Conservation (phyloP, 2,797 vertebrate genomes). For the Benthosema pterotum region DNA sequence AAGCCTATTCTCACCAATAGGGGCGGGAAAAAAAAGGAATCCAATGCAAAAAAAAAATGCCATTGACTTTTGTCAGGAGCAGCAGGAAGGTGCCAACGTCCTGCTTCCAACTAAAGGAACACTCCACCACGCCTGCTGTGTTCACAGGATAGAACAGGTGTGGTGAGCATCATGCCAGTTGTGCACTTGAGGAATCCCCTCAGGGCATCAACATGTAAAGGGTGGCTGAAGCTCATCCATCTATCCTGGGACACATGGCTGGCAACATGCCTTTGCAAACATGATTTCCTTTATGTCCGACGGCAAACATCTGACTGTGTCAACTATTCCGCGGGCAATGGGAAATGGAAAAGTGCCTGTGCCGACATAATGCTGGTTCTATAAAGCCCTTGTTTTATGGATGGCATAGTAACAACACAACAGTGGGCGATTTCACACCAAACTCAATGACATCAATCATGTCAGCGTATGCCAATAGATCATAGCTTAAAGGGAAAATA, state of each 20-base stretch:
- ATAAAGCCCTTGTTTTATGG: not conserved
- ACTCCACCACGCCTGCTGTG: not conserved
- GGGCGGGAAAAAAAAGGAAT: no score
- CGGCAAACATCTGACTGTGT: slow-evolving; percentile 50
- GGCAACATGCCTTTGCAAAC: slow-evolving; percentile 44
- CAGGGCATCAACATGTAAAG: slow-evolving; percentile 62
- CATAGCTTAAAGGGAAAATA: slow-evolving; percentile 36
- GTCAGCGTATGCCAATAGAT: slow-evolving; percentile 40
- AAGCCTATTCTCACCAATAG: no score
- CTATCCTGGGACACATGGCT: slow-evolving; percentile 51
- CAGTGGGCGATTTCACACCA: not conserved
- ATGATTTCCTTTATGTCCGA: slow-evolving; percentile 36
- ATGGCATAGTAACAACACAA: slow-evolving; percentile 30
- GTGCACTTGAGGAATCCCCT: slow-evolving; percentile 53
- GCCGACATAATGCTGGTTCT: slow-evolving; percentile 18
- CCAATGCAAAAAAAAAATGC: no score
- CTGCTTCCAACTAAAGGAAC: no score
- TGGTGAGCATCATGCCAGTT: slow-evolving; percentile 41
- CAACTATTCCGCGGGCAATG: slow-evolving; percentile 43
- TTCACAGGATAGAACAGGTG: slow-evolving; percentile 51
- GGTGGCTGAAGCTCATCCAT: slow-evolving; percentile 5
- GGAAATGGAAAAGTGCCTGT: not conserved
- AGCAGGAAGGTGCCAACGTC: not conserved
- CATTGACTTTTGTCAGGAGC: not conserved
- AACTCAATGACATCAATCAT: slow-evolving; percentile 39